Conservation (phyloP, 2,888 invertebrate genomes). For the Ypsolopha sequella region DNA sequence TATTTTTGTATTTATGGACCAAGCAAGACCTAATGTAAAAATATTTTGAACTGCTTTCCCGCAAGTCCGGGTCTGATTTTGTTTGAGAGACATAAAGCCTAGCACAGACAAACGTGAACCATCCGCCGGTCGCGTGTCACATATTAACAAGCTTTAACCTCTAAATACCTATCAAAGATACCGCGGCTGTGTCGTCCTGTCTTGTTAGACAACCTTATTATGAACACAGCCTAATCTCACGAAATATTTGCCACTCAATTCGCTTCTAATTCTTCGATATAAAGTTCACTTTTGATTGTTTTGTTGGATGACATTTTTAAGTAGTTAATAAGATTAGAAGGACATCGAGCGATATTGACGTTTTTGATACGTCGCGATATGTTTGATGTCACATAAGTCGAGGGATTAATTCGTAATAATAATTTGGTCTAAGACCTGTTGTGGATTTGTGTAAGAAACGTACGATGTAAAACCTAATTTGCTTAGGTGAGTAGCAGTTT, state of each 20-base stretch:
- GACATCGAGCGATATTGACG: conserved; percentile 33
- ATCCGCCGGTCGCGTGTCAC: conserved; percentile 1
- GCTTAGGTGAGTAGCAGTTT: too few species aligned
- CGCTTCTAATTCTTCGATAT: not conserved
- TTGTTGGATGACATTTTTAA: conserved; percentile 17
- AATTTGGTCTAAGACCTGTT: not conserved
- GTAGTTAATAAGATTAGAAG: conserved; percentile 48
- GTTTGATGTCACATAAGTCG: conserved; percentile 1
- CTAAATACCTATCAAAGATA: conserved; percentile 19
- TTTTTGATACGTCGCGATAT: conserved; percentile 20
- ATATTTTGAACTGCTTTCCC: too few species aligned
- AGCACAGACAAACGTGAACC: not conserved
- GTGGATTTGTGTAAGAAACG: too few species aligned
- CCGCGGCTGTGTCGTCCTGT: conserved; percentile 20
- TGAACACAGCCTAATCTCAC: not conserved
- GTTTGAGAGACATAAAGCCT: too few species aligned
- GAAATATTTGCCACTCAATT: not conserved
- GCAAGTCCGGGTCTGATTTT: too few species aligned
- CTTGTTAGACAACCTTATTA: conserved; percentile 15
- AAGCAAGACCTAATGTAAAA: too few species aligned
- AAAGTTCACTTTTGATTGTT: not conserved
- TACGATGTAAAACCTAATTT: too few species aligned
- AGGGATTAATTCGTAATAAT: not conserved
- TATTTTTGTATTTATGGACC: too few species aligned
- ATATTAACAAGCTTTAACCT: conserved; percentile 1